A percentile compares a stretch with the other conserved stretches of the same genome.
These are phyloP conservation scores for Drosophila macrothrix DNA, from an alignment of 2,888 invertebrate genomes.

Conservation along the genomic window DNA sequence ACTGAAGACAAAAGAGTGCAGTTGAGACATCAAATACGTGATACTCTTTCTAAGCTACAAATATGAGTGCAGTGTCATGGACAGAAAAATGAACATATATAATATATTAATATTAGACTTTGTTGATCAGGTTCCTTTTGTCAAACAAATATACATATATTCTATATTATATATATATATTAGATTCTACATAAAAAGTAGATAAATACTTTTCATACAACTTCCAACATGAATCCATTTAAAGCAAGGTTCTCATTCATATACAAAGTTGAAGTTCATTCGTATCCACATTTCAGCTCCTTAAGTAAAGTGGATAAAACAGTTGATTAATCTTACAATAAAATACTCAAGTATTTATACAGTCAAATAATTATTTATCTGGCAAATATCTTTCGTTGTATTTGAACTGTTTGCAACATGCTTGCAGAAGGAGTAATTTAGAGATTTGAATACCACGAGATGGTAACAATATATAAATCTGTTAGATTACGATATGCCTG, in stretches of 20 bases:
- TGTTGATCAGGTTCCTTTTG: background rate
- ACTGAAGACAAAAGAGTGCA: constrained; percentile 8
- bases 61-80: background rate
- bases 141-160: background rate
- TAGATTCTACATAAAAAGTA: background rate
- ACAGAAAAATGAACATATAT: background rate
- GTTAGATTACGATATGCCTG: constrained; percentile 42
- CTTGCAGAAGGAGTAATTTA: constrained; percentile 14
- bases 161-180: no score
- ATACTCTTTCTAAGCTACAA: constrained; percentile 26
- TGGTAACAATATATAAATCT: constrained; percentile 36
- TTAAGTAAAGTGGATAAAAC: background rate
- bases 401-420: constrained; percentile 19
- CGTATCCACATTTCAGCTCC: no score
- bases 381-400: constrained; percentile 17
- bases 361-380: constrained; percentile 14
- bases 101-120: background rate
- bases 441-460: constrained; percentile 18
- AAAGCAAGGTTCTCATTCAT: background rate
- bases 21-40: constrained; percentile 2
- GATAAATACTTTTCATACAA: background rate
- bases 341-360: constrained; percentile 11
- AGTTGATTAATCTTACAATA: background rate
- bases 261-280: background rate
- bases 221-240: background rate